Conservation (phyloP, 2,113 vertebrate genomes). For the Furnarius figulus region DNA sequence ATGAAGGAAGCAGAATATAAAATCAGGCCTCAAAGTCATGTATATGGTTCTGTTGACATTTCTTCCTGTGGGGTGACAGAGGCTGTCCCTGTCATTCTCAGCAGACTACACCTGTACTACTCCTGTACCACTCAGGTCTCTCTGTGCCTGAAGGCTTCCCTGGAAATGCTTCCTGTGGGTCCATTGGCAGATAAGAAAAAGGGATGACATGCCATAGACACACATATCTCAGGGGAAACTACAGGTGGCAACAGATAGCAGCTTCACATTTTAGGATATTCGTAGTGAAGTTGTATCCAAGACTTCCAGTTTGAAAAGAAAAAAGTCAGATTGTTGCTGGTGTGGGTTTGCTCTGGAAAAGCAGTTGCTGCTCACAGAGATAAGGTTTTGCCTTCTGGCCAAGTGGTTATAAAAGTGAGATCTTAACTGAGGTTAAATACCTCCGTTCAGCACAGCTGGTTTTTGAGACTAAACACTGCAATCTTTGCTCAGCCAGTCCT, state of each 20-base stretch:
- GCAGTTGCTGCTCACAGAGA: constrained; percentile 6
- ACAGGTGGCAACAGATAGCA: not conserved
- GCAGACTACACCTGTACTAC: constrained; percentile 53
- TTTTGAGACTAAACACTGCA: not conserved
- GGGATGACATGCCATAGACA: not conserved
- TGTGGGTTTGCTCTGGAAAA: constrained; percentile 6
- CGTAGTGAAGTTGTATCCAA: not conserved
- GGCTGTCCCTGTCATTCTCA: not conserved
- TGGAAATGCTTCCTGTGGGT: constrained; percentile 31
- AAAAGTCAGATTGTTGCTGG: not conserved
- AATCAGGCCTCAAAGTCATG: constrained; percentile 28
- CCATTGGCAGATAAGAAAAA: not conserved
- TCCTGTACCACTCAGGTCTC: constrained; percentile 8
- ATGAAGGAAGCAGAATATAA: constrained; percentile 36
- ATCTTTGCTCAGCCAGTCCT: not conserved
- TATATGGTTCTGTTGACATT: constrained; percentile 37
- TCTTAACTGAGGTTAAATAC: not conserved
- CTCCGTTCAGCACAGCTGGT: not conserved
- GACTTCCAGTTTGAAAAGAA: not conserved
- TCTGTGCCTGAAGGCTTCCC: constrained; percentile 1
- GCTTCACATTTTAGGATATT: not conserved
- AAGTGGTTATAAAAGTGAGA: not conserved
- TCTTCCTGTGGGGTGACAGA: constrained; percentile 24
- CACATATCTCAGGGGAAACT: not conserved
- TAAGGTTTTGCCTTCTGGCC: constrained; percentile 28